phyloP scores from a whole-genome alignment of 1,140 invertebrate species.

The Paraescarpia echinospica region DNA sequence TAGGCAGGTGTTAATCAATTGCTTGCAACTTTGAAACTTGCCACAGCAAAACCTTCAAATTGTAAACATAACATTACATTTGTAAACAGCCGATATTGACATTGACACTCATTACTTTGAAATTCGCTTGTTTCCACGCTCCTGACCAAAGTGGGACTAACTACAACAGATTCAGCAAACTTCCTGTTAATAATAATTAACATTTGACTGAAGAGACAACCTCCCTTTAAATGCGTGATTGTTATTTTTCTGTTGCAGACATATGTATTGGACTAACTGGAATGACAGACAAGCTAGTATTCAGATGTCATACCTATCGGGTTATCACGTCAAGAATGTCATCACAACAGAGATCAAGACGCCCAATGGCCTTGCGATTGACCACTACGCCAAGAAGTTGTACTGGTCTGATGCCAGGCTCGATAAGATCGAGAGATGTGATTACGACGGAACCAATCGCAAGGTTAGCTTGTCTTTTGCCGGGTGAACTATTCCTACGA shows the following conservation, averaged over 20 bases:
- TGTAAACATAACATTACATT: too few relatives aligned
- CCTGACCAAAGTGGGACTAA: too few relatives aligned
- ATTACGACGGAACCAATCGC: slow-evolving; percentile 80
- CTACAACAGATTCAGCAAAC: too few relatives aligned
- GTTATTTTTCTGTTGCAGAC: slow-evolving; percentile 65
- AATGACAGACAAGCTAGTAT: slow-evolving; percentile 88
- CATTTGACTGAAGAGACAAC: too few relatives aligned
- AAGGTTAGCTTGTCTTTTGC: slow-evolving; percentile 60
- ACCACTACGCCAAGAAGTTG: slow-evolving; percentile 91
- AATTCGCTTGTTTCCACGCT: too few relatives aligned
- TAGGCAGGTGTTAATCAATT: too few relatives aligned
- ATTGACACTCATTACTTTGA: too few relatives aligned
- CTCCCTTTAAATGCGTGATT: too few relatives aligned
- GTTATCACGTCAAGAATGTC: slow-evolving; percentile 85
- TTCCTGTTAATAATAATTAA: too few relatives aligned
- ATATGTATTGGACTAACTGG: slow-evolving; percentile 94
- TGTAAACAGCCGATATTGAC: too few relatives aligned
- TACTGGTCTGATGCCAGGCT: slow-evolving; percentile 98
- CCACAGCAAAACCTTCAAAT: too few relatives aligned
- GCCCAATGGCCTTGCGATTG: slow-evolving; percentile 93
- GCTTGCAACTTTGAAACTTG: too few relatives aligned
- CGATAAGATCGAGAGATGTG: slow-evolving; percentile 94
- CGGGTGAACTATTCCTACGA: neutral
- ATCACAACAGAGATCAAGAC: slow-evolving; percentile 92
- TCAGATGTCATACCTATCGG: slow-evolving; percentile 92